Conservation (phyloP, 2,888 invertebrate genomes). For the Lithosia quadra region DNA sequence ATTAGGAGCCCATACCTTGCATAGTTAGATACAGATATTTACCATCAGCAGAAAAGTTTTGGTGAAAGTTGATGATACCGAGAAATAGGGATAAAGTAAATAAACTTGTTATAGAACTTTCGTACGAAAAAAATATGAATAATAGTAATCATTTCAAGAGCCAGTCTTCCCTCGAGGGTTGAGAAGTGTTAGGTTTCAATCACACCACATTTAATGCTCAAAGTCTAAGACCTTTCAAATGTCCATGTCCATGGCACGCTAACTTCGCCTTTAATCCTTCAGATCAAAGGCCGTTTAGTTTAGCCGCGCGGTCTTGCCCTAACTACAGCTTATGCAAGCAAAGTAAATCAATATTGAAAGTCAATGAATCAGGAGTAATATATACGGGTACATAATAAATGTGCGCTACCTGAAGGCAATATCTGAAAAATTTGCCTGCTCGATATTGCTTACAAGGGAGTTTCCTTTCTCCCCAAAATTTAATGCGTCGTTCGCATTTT, state of each 20-base stretch:
- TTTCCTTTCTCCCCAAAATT: constrained; percentile 87
- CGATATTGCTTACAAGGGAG: constrained; percentile 87
- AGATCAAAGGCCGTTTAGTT: constrained; percentile 69
- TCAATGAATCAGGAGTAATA: constrained; percentile 88
- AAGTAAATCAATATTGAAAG: constrained; percentile 87
- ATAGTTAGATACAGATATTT: constrained; percentile 41
- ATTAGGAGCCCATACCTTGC: constrained; percentile 54
- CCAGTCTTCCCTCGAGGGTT: constrained; percentile 32
- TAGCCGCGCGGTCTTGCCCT: constrained; percentile 64
- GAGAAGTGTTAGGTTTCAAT: constrained; percentile 51
- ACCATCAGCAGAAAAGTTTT: constrained; percentile 44
- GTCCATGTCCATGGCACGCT: constrained; percentile 52
- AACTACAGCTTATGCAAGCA: constrained; percentile 85
- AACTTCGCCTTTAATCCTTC: constrained; percentile 70
- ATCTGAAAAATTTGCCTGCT: constrained; percentile 87
- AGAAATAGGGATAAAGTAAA: constrained; percentile 40
- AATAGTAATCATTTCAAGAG: constrained; percentile 30
- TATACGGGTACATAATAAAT: constrained; percentile 88
- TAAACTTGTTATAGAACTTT: constrained; percentile 35
- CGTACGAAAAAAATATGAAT: constrained; percentile 26
- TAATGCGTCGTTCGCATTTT: constrained; percentile 87
- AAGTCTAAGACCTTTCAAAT: constrained; percentile 53
- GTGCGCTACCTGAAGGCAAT: constrained; percentile 87
- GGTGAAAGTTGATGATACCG: constrained; percentile 36
- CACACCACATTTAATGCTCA: constrained; percentile 34